These are phyloP conservation scores for Xenentodon cancila DNA, from an alignment of 2,797 vertebrate genomes.

Conservation along the genomic window DNA sequence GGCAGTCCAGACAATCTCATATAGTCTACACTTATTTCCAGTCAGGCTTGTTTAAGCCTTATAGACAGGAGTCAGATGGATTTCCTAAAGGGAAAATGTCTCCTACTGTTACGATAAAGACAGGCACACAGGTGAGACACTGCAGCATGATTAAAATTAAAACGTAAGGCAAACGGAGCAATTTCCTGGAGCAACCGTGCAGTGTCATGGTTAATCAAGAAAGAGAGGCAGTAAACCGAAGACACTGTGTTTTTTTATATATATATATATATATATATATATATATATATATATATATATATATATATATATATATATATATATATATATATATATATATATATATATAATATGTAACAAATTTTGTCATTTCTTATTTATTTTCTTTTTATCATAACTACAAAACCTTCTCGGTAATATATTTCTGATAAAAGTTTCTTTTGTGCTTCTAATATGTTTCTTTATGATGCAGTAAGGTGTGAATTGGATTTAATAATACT, in stretches of 20 bases:
- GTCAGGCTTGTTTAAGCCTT: conserved; percentile 77
- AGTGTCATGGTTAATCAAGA: conserved; percentile 1
- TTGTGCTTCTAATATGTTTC: too few relatives aligned
- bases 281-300: too few relatives aligned
- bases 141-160: conserved; percentile 23
- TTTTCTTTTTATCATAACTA: neutral
- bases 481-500: too few relatives aligned
- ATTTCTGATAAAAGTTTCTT: neutral
- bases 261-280: neutral
- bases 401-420: neutral
- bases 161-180: conserved; percentile 22
- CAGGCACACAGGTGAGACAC: conserved; percentile 41
- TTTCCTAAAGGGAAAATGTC: conserved; percentile 64
- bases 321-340: too few relatives aligned
- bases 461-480: too few relatives aligned
- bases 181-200: conserved; percentile 26
- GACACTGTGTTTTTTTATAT: neutral
- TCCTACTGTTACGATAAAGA: conserved; percentile 67
- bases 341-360: neutral
- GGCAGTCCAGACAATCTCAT: conserved; percentile 71
- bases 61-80: conserved; percentile 77
- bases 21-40: conserved; percentile 78
- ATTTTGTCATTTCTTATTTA: neutral
- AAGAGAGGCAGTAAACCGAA: conserved; percentile 1
- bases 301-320: too few relatives aligned